Conservation (phyloP, 2,113 vertebrate genomes). For the Oryzias woworae region DNA sequence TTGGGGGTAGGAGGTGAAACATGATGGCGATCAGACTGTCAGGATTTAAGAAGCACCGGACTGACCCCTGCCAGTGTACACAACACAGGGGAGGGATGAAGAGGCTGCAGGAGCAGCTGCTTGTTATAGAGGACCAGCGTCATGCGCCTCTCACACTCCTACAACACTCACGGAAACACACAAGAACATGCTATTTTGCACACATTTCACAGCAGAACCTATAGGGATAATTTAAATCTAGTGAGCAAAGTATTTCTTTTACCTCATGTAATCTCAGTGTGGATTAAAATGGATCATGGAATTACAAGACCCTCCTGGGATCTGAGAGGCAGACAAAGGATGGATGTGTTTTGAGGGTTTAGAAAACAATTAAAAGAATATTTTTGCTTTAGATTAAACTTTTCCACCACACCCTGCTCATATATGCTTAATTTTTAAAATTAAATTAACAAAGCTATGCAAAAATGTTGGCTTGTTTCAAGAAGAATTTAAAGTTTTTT, state of each 20-base stretch:
- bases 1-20: slow-evolving; percentile 61
- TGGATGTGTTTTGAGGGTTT: slow-evolving; percentile 3
- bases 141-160: not conserved
- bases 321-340: slow-evolving; percentile 22
- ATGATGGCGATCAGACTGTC: slow-evolving; percentile 71
- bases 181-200: not conserved
- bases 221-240: slow-evolving; percentile 51
- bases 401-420: too few species aligned
- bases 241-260: slow-evolving; percentile 72
- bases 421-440: too few species aligned
- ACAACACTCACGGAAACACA: not conserved
- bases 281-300: slow-evolving; percentile 71
- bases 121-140: slow-evolving; percentile 24
- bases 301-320: slow-evolving; percentile 46
- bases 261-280: slow-evolving; percentile 61
- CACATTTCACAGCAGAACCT: slow-evolving; percentile 7
- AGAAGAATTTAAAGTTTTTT: too few species aligned
- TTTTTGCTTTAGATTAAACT: too few species aligned
- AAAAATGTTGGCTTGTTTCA: too few species aligned
- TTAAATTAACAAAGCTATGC: too few species aligned
- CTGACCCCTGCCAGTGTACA: slow-evolving; percentile 56
- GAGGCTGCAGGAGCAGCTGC: slow-evolving; percentile 54
- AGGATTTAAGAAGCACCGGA: slow-evolving; percentile 66
- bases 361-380: not conserved
- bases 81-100: slow-evolving; percentile 31